phyloP scores from a whole-genome alignment of 2,888 invertebrate species.

The Ptychoptera contaminata region DNA sequence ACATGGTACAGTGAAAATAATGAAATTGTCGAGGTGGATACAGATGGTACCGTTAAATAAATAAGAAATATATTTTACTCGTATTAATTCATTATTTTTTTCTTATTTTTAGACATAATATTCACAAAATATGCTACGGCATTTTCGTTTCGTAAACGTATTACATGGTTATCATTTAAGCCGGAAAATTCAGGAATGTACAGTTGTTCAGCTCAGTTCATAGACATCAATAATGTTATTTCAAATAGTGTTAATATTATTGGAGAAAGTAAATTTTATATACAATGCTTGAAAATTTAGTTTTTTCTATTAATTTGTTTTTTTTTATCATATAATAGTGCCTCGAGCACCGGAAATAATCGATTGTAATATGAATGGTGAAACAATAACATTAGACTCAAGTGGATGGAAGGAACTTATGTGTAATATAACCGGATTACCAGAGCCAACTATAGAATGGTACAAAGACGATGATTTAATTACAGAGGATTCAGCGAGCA shows the following conservation, averaged over 20 bases:
- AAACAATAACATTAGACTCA: conserved; percentile 13
- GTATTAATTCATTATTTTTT: neutral
- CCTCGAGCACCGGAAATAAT: conserved; percentile 29
- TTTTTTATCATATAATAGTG: conserved; percentile 22
- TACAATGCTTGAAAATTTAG: conserved; percentile 23
- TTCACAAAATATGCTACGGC: conserved; percentile 15
- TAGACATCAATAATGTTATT: conserved; percentile 13
- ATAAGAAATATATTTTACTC: neutral
- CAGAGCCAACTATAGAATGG: conserved; percentile 51
- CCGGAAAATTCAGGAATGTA: conserved; percentile 28
- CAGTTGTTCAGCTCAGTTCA: conserved; percentile 24
- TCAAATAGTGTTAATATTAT: too few relatives aligned
- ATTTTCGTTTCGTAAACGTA: conserved; percentile 24
- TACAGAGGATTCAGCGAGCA: neutral
- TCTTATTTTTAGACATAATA: conserved; percentile 12
- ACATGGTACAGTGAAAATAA: conserved; percentile 32
- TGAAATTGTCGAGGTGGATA: conserved; percentile 13
- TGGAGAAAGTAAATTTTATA: conserved; percentile 18
- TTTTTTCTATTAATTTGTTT: conserved; percentile 2
- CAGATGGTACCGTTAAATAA: conserved; percentile 11
- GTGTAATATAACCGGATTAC: conserved; percentile 42
- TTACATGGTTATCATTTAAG: conserved; percentile 25
- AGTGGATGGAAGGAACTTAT: conserved; percentile 26
- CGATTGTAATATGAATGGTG: conserved; percentile 32
- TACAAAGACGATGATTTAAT: conserved; percentile 37